These are phyloP conservation scores for Turritopsis rubra DNA, from an alignment of 30 jellyfish, hydroid and myxozoan genomes.

Conservation along the genomic window DNA sequence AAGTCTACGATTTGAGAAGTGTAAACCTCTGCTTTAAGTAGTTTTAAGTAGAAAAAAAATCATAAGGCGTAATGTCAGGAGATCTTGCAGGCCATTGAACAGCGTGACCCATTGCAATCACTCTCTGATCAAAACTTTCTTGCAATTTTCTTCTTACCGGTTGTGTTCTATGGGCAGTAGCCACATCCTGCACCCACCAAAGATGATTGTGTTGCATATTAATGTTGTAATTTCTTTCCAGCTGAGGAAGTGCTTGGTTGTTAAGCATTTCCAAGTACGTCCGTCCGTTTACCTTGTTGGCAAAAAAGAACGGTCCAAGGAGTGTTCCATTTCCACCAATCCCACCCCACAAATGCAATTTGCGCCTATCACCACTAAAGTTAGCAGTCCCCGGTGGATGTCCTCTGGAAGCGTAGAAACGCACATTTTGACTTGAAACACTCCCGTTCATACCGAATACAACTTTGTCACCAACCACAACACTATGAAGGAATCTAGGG, in stretches of 20 bases:
- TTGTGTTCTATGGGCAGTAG: not conserved
- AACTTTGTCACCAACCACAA: not conserved
- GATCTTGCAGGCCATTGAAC: not conserved
- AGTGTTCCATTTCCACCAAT: not conserved
- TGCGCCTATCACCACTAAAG: not conserved
- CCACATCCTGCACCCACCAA: not conserved
- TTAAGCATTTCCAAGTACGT: not conserved
- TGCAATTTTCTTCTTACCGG: not conserved
- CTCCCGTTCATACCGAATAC: not conserved
- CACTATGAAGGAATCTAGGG: not conserved
- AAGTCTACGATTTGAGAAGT: not conserved
- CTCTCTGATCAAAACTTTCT: not conserved
- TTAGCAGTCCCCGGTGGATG: not conserved
- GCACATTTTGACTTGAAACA: not conserved
- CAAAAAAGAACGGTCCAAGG: not conserved
- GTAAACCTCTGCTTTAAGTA: not conserved
- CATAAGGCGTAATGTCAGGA: not conserved
- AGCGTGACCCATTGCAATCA: not conserved
- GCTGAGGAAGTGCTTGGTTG: not conserved
- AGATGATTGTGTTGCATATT: not conserved
- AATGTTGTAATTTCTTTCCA: not conserved
- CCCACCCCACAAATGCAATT: not conserved
- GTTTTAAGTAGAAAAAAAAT: too few relatives aligned
- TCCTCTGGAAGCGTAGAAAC: not conserved
- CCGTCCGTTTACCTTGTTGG: not conserved